Conservation (phyloP, 2,888 invertebrate genomes). For the Itoplectis maculator region DNA sequence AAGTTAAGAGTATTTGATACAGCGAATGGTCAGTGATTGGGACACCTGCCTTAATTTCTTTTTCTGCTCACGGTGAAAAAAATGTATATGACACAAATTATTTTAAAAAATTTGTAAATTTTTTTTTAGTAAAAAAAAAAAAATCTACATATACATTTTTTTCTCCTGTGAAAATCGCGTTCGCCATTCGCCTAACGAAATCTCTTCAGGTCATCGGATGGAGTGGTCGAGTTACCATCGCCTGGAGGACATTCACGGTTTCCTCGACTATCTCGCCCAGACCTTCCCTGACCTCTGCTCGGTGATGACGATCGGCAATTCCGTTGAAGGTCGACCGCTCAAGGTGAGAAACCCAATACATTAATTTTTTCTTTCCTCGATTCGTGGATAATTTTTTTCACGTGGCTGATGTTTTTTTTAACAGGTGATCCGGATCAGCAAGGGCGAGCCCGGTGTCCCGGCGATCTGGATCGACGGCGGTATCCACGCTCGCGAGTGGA, state of each 20-base stretch:
- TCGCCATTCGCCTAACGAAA: constrained; percentile 24
- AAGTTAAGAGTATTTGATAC: not conserved
- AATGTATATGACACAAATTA: no score
- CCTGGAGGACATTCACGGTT: constrained; percentile 89
- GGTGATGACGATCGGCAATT: constrained; percentile 90
- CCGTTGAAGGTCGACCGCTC: constrained; percentile 90
- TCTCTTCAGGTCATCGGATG: constrained; percentile 86
- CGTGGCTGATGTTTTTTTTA: constrained; percentile 18
- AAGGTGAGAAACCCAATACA: constrained; percentile 84
- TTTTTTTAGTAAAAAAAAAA: not conserved
- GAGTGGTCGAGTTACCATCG: constrained; percentile 93
- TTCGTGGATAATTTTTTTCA: no score
- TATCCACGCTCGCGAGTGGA: constrained; percentile 96
- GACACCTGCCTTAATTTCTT: not conserved
- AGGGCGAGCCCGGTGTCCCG: constrained; percentile 87
- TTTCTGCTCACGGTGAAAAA: not conserved
- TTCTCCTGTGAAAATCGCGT: not conserved
- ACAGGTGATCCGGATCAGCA: constrained; percentile 87
- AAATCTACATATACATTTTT: not conserved
- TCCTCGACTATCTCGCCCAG: constrained; percentile 89
- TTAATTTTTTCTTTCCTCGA: constrained; percentile 21
- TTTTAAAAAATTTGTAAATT: not conserved
- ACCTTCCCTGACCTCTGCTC: constrained; percentile 91
- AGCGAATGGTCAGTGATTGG: not conserved
- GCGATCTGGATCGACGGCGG: constrained; percentile 92